Percentiles rank a stretch among this genome's conserved stretches.
Conservation (phyloP, 2,113 vertebrate genomes). For the Heterotis niloticus region DNA sequence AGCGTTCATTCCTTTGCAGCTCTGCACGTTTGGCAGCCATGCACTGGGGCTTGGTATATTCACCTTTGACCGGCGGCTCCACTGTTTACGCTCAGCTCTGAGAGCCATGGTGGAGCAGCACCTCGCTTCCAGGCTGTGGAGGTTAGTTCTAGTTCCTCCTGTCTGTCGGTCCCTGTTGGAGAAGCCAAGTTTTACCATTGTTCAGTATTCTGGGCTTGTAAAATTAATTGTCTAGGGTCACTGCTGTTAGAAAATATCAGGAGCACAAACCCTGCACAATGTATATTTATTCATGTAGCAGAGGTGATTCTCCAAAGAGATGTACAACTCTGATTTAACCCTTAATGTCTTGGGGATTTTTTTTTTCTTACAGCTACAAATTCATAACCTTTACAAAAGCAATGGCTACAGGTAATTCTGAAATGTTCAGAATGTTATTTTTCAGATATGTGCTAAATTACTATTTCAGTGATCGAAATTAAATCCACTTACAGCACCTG, state of each 20-base stretch:
- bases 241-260: neutral
- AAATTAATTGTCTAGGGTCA: neutral
- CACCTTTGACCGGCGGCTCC: conserved; percentile 82
- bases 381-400: too few species aligned
- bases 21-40: conserved; percentile 85
- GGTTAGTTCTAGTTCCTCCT: conserved; percentile 60
- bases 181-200: neutral
- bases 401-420: too few species aligned
- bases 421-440: too few species aligned
- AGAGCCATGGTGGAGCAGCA: conserved; percentile 86
- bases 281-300: too few species aligned
- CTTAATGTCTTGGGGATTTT: too few species aligned
- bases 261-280: too few species aligned
- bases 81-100: conserved; percentile 82
- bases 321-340: too few species aligned
- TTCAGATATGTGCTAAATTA: too few species aligned
- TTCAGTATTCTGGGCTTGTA: neutral
- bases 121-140: conserved; percentile 85
- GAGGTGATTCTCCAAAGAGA: too few species aligned
- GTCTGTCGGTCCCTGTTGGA: neutral
- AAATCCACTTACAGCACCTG: too few species aligned
- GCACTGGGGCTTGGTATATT: conserved; percentile 77
- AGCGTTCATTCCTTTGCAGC: conserved; percentile 50
- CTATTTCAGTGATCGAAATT: too few species aligned
- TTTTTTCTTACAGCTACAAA: too few species aligned